A percentile compares a stretch with the other conserved stretches of the same genome.
Conservation (phyloP, 1,140 invertebrate genomes). For the Eurosta solidaginis region DNA sequence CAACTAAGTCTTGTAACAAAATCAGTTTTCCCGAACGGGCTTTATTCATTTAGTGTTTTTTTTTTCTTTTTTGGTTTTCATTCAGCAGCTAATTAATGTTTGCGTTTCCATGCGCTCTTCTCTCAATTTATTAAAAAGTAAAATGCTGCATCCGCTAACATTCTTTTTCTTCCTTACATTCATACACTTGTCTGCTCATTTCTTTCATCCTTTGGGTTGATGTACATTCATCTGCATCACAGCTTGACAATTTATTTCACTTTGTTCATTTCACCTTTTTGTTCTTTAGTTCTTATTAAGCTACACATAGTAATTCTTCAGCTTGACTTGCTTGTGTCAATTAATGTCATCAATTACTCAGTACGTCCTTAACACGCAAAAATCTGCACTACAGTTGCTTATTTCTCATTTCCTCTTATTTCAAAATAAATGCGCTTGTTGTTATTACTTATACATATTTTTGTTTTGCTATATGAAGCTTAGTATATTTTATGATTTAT, state of each 20-base stretch:
- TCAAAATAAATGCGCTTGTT: no score
- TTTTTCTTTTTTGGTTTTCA: conserved; percentile 6
- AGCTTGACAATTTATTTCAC: not conserved
- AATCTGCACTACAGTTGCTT: not conserved
- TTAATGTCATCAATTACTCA: conserved; percentile 18
- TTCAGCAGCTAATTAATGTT: conserved; percentile 28
- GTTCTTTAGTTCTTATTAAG: not conserved
- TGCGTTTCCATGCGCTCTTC: conserved; percentile 9
- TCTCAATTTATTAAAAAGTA: not conserved
- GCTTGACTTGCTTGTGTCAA: conserved; percentile 12
- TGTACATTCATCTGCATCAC: not conserved
- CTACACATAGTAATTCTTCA: not conserved
- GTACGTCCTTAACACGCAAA: not conserved
- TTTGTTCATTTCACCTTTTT: not conserved
- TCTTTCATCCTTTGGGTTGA: not conserved
- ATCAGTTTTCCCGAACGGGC: no score
- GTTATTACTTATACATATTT: no score
- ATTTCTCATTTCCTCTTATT: not conserved
- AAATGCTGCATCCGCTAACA: not conserved
- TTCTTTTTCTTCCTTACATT: no score
- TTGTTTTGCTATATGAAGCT: no score
- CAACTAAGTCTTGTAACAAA: no score
- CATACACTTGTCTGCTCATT: not conserved
- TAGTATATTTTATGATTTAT: no score
- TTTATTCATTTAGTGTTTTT: no score